These are phyloP conservation scores for Phodopus roborovskii DNA, from an alignment of 2,113 vertebrate species.

Conservation along the genomic window DNA sequence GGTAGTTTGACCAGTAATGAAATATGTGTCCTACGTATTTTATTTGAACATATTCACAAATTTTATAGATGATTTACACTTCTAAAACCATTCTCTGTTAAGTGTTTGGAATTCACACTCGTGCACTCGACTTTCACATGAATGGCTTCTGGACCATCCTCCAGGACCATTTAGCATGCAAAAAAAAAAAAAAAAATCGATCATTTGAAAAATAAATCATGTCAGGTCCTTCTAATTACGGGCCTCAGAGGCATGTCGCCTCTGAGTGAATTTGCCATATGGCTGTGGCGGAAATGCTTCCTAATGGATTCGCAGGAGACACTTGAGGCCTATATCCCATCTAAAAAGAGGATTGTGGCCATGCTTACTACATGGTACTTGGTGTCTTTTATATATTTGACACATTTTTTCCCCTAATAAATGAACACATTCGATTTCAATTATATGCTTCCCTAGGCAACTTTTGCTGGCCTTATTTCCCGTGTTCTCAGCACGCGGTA, in stretches of 20 bases:
- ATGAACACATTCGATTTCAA: neutral
- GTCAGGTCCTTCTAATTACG: constrained; percentile 51
- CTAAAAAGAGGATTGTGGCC: neutral
- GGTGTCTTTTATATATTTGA: neutral
- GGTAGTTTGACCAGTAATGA: neutral
- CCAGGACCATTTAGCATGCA: neutral
- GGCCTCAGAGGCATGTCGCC: neutral
- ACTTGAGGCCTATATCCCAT: neutral
- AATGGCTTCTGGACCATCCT: neutral
- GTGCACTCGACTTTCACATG: neutral
- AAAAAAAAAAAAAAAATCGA: neutral
- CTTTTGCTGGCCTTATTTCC: neutral
- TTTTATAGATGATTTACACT: neutral
- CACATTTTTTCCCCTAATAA: neutral
- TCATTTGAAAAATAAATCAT: constrained; percentile 45
- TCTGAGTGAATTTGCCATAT: neutral
- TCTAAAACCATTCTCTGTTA: neutral
- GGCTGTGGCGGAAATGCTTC: constrained; percentile 10
- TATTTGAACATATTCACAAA: neutral
- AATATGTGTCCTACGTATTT: neutral
- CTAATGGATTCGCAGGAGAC: neutral
- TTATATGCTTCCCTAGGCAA: neutral
- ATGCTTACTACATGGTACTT: neutral
- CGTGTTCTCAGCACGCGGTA: neutral
- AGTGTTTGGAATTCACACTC: neutral